These are phyloP conservation scores for Gadopsis bispinosus DNA, from an alignment of 2,797 vertebrate species.

Conservation along the genomic window DNA sequence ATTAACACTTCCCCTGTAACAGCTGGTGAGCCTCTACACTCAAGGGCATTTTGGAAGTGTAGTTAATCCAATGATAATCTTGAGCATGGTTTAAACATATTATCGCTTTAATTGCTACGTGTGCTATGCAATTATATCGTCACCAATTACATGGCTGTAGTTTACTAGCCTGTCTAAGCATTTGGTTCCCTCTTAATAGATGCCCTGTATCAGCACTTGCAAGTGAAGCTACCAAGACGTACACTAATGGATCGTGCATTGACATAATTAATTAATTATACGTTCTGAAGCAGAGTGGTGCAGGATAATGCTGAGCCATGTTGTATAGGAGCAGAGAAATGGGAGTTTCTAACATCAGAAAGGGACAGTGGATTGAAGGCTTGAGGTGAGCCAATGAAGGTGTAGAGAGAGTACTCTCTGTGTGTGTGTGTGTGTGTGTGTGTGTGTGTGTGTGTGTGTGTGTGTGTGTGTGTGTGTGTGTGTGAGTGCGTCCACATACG, in stretches of 20 bases:
- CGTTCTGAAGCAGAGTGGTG: slow-evolving; percentile 35
- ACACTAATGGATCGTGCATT: slow-evolving; percentile 58
- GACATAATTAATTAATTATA: slow-evolving; percentile 75
- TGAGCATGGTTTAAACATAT: slow-evolving; percentile 78
- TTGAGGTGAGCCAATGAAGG: slow-evolving; percentile 35
- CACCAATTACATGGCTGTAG: slow-evolving; percentile 75
- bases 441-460: slow-evolving; percentile 31
- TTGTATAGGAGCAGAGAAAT: slow-evolving; percentile 9
- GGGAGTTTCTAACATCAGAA: slow-evolving; percentile 17
- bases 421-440: slow-evolving; percentile 24
- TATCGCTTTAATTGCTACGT: slow-evolving; percentile 78
- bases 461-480: slow-evolving; percentile 16
- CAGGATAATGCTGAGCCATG: slow-evolving; percentile 37
- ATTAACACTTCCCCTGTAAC: slow-evolving; percentile 66
- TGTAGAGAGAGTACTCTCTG: slow-evolving; percentile 20
- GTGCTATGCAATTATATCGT: slow-evolving; percentile 71
- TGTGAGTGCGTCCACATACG: slow-evolving; percentile 21
- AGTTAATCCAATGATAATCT: slow-evolving; percentile 83
- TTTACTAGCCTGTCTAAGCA: slow-evolving; percentile 70
- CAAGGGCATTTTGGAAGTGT: slow-evolving; percentile 79
- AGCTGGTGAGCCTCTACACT: slow-evolving; percentile 76
- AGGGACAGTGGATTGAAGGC: slow-evolving; percentile 10
- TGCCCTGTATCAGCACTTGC: slow-evolving; percentile 54
- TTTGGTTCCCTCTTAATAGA: slow-evolving; percentile 70
- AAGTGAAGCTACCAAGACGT: slow-evolving; percentile 50